Base-by-base conservation (phyloP, 2,113 vertebrate species). In the Heterochromis multidens region DNA sequence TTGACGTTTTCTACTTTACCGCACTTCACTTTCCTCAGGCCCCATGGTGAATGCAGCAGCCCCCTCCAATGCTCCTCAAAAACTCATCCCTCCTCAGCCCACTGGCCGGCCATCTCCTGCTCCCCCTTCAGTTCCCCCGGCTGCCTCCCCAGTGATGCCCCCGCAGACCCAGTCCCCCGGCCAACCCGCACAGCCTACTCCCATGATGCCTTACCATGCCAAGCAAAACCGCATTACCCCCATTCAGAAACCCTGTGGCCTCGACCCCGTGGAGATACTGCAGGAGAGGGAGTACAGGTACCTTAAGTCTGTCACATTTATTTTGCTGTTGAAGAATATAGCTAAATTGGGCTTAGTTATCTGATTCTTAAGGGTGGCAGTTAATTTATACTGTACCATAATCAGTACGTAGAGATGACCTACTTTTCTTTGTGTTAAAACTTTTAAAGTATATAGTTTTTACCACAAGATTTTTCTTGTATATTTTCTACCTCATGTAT, bases 231-330 rank as follows among this genome's bases (percentile, higher is more conserved):
- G 98, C 4, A 97, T 99, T 86, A 99, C 98, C 1, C 98, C 98
- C 46, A 97, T 99, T 79, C 98, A 99, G 95, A 99, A 99, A 72
- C 98, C 98, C 0, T 94, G 97, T 0, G 98, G 98, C 33, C 96
- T 99, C 5, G 98, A 99, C 88, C 98, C 98, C 0, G 97, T 98
- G 35, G 98, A 99, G 91, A 97, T 99, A 86, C 95, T 99, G 82
- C 98, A 99, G 95, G 98, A 99, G 90, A 93, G 98, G 1, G 98
- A 99, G 85, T 99, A 97, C 95, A 97, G 98, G 98, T 99, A 89
- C 13, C 1, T 6, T 23, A 13, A 12, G 3, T 1, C 27, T 52
- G 6, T 54, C 70, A 19, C 4, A 33, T 52, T 52, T 74, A 49
- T 49, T 46, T 72, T 21, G 49, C 67, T 74, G 25, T 52, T 52